Evolutionary conservation across 1,140 invertebrate species (phyloP).

Genomic region (Psilanteris sp.): DNA sequence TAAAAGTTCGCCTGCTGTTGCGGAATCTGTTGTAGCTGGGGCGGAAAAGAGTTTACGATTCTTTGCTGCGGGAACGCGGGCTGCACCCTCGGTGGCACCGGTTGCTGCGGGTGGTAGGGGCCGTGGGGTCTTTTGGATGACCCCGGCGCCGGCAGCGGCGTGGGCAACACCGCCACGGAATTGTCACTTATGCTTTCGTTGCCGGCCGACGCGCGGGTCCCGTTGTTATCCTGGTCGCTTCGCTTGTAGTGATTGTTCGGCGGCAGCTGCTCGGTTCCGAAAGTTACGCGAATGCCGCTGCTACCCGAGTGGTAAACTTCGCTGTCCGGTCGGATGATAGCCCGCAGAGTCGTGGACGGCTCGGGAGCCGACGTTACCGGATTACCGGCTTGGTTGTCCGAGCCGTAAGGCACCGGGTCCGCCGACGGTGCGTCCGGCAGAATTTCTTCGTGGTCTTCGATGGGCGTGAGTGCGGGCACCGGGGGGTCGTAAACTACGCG

Average conservation of each 20-base stretch:
- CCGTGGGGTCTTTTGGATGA: constrained; percentile 75
- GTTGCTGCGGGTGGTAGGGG: constrained; percentile 74
- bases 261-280: constrained; percentile 83
- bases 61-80: constrained; percentile 77
- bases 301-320: constrained; percentile 87
- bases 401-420: constrained; percentile 73
- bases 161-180: constrained; percentile 3
- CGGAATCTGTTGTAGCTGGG: constrained; percentile 65
- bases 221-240: constrained; percentile 70
- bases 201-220: background rate
- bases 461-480: constrained; percentile 84
- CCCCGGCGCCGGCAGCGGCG: constrained; percentile 60
- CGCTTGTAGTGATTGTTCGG: constrained; percentile 78
- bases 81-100: constrained; percentile 73
- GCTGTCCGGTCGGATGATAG: constrained; percentile 91
- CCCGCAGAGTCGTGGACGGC: constrained; percentile 87
- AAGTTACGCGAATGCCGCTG: constrained; percentile 87
- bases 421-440: constrained; percentile 77
- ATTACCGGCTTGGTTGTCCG: constrained; percentile 71
- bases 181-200: constrained; percentile 17
- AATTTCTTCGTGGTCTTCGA: constrained; percentile 82
- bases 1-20: constrained; percentile 70
- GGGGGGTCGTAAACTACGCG: constrained; percentile 88
- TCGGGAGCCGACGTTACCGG: constrained; percentile 64
- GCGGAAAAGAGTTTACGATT: constrained; percentile 79